Conservation (phyloP, 2,888 invertebrate genomes). For the Pandemis cinnamomeana region DNA sequence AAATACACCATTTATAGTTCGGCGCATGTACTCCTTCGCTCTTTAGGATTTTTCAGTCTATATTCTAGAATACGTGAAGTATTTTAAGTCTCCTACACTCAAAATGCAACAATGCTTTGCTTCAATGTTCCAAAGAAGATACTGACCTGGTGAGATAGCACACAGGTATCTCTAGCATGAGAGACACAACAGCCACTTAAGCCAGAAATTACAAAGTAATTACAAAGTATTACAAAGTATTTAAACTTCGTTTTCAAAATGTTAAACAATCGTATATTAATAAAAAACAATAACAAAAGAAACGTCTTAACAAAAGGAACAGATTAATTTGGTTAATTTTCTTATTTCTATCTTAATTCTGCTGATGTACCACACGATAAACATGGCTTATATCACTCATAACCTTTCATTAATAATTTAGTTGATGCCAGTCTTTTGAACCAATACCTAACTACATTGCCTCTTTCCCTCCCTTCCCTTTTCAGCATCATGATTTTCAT, state of each 20-base stretch:
- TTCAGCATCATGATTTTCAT: neutral
- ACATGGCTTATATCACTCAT: neutral
- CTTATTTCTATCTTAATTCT: slow-evolving; percentile 7
- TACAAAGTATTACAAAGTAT: no score
- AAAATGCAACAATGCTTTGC: no score
- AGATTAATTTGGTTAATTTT: slow-evolving; percentile 18
- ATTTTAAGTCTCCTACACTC: no score
- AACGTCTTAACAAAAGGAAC: slow-evolving; percentile 23
- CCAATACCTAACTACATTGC: neutral
- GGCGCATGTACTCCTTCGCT: no score
- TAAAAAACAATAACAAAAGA: slow-evolving; percentile 19
- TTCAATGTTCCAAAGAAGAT: no score
- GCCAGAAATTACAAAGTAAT: neutral
- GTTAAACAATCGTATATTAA: slow-evolving; percentile 23
- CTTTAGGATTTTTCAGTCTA: no score
- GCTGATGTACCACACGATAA: slow-evolving; percentile 7
- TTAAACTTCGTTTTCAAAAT: neutral
- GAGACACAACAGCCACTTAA: no score
- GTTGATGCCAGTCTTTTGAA: slow-evolving; percentile 24
- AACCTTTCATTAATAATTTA: slow-evolving; percentile 25
- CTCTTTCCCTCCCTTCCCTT: neutral
- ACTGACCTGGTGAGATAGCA: no score
- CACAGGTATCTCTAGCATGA: no score
- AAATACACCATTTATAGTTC: no score
- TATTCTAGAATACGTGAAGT: no score